phyloP scores from a whole-genome alignment of 2,888 invertebrate species.

The Neria commutata region DNA sequence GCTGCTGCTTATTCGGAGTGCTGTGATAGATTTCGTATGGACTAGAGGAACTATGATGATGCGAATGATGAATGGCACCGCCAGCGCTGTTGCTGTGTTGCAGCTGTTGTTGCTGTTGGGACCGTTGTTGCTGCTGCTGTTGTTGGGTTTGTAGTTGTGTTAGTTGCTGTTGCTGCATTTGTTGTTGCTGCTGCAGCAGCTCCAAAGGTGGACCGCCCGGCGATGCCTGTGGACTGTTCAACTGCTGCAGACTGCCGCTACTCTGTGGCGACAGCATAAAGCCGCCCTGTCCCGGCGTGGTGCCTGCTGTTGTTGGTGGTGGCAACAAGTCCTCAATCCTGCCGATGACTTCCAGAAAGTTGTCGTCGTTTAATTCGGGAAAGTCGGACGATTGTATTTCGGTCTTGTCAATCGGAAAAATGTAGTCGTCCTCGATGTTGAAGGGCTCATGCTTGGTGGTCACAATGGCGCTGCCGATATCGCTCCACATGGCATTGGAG shows the following conservation, averaged over 20 bases:
- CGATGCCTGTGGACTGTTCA: slow-evolving; percentile 46
- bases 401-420: slow-evolving; percentile 86
- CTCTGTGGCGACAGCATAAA: slow-evolving; percentile 51
- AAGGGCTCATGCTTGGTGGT: slow-evolving; percentile 67
- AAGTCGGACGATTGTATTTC: slow-evolving; percentile 84
- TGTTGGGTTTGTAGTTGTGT: slow-evolving; percentile 36
- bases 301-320: no score
- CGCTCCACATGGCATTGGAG: slow-evolving; percentile 62
- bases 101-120: slow-evolving; percentile 26
- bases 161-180: slow-evolving; percentile 40
- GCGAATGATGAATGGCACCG: slow-evolving; percentile 26
- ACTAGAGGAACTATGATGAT: slow-evolving; percentile 53
- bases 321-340: slow-evolving; percentile 80
- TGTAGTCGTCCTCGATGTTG: slow-evolving; percentile 87
- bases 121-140: slow-evolving; percentile 31
- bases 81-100: slow-evolving; percentile 33
- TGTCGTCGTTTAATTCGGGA: slow-evolving; percentile 84
- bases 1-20: slow-evolving; percentile 56
- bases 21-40: slow-evolving; percentile 61
- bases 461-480: slow-evolving; percentile 60
- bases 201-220: slow-evolving; percentile 54
- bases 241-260: slow-evolving; percentile 39
- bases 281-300: slow-evolving; percentile 40
- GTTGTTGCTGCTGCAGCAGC: slow-evolving; percentile 51
- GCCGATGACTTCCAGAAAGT: slow-evolving; percentile 74